A percentile compares a stretch with the other conserved stretches of the same genome.
These are phyloP conservation scores for Ormyrus thymus DNA, from an alignment of 2,888 invertebrate genomes.

Conservation along the genomic window DNA sequence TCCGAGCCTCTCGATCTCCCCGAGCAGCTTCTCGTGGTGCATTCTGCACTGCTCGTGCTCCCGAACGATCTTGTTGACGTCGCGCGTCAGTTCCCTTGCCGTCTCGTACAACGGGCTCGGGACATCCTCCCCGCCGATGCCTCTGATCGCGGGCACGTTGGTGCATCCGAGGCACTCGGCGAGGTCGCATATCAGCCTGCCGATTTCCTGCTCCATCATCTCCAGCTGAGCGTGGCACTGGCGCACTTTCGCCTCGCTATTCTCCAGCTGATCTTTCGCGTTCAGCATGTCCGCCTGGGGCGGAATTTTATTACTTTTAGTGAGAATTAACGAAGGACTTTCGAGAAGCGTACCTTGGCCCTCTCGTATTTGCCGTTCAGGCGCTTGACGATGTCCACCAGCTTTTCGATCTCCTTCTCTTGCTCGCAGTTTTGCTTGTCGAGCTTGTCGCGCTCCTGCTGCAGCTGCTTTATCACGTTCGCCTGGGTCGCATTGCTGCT, in stretches of 20 bases:
- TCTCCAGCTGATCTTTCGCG: slow-evolving; percentile 15
- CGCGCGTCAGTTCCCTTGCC: slow-evolving; percentile 21
- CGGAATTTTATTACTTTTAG: background rate
- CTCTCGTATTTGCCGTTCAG: slow-evolving; percentile 56
- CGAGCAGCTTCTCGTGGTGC: background rate
- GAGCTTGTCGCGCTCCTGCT: slow-evolving; percentile 51
- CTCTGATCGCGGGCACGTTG: background rate
- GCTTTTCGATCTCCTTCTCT: slow-evolving; percentile 65
- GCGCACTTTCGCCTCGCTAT: background rate
- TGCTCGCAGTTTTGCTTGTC: slow-evolving; percentile 63
- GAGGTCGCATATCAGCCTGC: slow-evolving; percentile 34
- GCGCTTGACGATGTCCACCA: slow-evolving; percentile 61
- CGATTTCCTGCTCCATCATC: slow-evolving; percentile 41
- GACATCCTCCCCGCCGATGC: background rate
- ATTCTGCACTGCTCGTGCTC: slow-evolving; percentile 43
- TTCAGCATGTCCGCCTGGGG: slow-evolving; percentile 17
- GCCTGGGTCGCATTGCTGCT: slow-evolving; percentile 7
- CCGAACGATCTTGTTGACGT: slow-evolving; percentile 25
- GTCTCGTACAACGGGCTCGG: background rate
- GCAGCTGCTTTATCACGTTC: slow-evolving; percentile 20
- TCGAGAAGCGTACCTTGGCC: slow-evolving; percentile 58
- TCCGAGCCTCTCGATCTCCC: slow-evolving; percentile 40
- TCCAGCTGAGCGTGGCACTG: slow-evolving; percentile 41
- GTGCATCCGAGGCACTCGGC: slow-evolving; percentile 35
- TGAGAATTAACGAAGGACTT: no score